Conservation (phyloP, 1,140 invertebrate genomes). For the Brachystomella parvula region DNA sequence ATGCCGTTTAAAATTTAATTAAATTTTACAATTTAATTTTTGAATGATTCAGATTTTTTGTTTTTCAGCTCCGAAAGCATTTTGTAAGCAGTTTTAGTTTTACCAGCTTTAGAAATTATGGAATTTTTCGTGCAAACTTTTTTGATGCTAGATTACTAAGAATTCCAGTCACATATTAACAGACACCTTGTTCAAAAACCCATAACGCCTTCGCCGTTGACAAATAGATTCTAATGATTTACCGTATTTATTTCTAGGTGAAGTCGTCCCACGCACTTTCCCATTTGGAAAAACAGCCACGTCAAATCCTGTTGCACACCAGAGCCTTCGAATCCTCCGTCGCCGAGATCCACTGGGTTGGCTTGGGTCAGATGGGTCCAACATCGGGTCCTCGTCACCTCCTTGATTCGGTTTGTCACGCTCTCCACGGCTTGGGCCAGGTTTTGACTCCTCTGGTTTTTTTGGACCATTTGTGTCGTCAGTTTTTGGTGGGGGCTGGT, state of each 20-base stretch:
- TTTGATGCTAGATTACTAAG: too few relatives aligned
- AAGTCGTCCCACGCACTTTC: constrained; percentile 48
- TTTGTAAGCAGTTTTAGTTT: too few relatives aligned
- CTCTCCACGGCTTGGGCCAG: background rate
- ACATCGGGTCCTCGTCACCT: constrained; percentile 17
- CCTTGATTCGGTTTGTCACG: background rate
- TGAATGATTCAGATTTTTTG: too few relatives aligned
- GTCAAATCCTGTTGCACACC: constrained; percentile 51
- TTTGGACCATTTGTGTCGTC: background rate
- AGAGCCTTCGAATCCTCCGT: constrained; percentile 40
- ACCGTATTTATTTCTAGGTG: constrained; percentile 51
- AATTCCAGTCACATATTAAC: too few relatives aligned
- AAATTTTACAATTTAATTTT: too few relatives aligned
- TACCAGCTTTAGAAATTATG: too few relatives aligned
- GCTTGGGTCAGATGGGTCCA: background rate
- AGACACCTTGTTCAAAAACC: too few relatives aligned
- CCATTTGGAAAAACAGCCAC: constrained; percentile 50
- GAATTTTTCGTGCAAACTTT: too few relatives aligned
- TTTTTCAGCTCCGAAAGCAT: too few relatives aligned
- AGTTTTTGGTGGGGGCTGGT: background rate
- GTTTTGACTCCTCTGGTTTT: background rate
- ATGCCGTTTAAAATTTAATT: too few relatives aligned
- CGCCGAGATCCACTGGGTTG: background rate
- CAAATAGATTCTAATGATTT: constrained; percentile 20
- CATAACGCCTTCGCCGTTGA: too few relatives aligned